A percentile compares a stretch with the other conserved stretches of the same genome.
phyloP scores from a whole-genome alignment of 2,888 invertebrate genomes.

The Orchesella flavescens region DNA sequence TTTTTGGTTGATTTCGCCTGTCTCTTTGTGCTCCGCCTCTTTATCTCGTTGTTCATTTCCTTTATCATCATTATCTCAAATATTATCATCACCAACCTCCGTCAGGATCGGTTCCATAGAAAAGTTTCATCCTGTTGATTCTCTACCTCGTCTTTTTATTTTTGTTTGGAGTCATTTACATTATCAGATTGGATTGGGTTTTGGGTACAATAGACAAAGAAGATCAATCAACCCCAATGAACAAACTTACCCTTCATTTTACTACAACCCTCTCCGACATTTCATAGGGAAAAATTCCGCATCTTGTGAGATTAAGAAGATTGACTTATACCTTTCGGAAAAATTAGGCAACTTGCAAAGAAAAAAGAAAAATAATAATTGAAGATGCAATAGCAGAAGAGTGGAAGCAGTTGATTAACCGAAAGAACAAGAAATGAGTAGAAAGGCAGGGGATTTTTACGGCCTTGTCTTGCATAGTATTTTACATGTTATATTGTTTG shows the following conservation, averaged over 20 bases:
- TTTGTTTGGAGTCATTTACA: too few species aligned
- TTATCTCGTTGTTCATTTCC: slow-evolving; percentile 4
- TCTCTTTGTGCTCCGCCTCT: slow-evolving; percentile 26
- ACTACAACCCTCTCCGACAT: too few species aligned
- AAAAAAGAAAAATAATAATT: neutral
- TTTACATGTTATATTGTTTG: slow-evolving; percentile 15
- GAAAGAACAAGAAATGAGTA: slow-evolving; percentile 8
- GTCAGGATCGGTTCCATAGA: slow-evolving; percentile 9
- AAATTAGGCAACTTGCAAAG: too few species aligned
- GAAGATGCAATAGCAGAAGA: neutral
- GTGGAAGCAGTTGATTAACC: slow-evolving; percentile 36
- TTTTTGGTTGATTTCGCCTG: neutral
- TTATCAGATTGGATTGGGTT: too few species aligned
- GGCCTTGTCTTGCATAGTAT: neutral
- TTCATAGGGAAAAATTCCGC: too few species aligned
- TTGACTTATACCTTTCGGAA: too few species aligned
- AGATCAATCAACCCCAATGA: too few species aligned
- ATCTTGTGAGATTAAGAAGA: too few species aligned
- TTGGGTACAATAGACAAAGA: too few species aligned
- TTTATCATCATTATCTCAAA: slow-evolving; percentile 10
- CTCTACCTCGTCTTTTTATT: too few species aligned
- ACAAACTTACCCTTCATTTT: too few species aligned
- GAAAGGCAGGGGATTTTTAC: slow-evolving; percentile 1
- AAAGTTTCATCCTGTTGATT: neutral
- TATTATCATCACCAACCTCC: slow-evolving; percentile 15